phyloP scores from a whole-genome alignment of 2,113 vertebrate species.

The Pelvicachromis taeniatus region DNA sequence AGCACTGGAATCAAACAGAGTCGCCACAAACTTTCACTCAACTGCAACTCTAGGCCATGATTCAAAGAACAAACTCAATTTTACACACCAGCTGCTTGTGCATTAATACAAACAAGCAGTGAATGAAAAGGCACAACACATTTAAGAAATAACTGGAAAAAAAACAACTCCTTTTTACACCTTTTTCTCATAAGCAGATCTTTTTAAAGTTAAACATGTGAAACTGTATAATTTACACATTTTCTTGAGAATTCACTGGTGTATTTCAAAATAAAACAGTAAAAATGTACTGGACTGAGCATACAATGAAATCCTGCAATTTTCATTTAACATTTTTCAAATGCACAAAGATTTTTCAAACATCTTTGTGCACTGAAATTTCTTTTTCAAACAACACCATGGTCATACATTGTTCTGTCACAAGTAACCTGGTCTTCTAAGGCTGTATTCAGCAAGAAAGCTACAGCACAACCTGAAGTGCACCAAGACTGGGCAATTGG shows the following conservation, averaged over 20 bases:
- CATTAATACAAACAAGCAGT: not conserved
- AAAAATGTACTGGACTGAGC: no score
- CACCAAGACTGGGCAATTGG: no score
- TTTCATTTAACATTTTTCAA: not conserved
- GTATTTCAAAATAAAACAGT: no score
- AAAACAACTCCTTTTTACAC: not conserved
- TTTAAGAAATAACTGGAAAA: not conserved
- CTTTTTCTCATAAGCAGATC: not conserved
- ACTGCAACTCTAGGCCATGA: not conserved
- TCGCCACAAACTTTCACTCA: not conserved
- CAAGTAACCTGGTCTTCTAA: not conserved
- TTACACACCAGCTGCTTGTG: not conserved
- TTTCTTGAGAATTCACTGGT: not conserved
- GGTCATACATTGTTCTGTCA: not conserved
- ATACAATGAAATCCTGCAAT: not conserved
- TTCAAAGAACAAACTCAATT: not conserved
- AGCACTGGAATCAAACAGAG: not conserved
- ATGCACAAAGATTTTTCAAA: no score
- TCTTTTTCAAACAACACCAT: not conserved
- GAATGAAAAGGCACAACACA: not conserved
- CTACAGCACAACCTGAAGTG: no score
- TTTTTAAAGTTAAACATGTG: not conserved
- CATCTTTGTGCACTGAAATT: not conserved
- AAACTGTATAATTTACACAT: not conserved
- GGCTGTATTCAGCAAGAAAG: not conserved